Conservation (phyloP, 2,113 vertebrate genomes). For the Oenanthe oenanthe region DNA sequence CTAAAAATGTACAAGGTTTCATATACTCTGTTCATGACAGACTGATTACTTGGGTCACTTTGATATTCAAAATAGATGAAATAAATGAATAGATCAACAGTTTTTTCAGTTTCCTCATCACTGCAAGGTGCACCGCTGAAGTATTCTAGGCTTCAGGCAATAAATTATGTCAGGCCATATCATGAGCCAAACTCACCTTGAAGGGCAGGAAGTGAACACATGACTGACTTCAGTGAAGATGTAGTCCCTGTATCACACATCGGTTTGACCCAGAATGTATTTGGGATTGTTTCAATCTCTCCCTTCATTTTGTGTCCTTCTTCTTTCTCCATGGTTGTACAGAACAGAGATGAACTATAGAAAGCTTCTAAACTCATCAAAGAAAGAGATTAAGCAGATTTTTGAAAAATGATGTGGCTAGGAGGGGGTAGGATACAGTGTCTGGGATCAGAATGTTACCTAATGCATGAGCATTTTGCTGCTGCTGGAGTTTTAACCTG, state of each 20-base stretch:
- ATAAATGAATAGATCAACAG: not conserved
- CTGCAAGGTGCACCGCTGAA: not conserved
- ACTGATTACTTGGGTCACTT: not conserved
- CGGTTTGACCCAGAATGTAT: rapidly evolving
- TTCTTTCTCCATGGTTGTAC: not conserved
- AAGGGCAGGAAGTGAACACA: not conserved
- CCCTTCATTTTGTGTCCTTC: not conserved
- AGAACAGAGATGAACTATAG: not conserved
- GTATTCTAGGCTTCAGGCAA: not conserved
- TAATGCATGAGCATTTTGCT: not conserved
- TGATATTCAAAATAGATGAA: not conserved
- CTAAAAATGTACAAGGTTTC: not conserved
- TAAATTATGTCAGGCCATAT: not conserved
- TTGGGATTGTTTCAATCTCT: not conserved
- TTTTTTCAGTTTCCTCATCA: not conserved
- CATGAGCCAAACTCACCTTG: not conserved
- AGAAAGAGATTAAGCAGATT: not conserved
- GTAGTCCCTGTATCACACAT: not conserved
- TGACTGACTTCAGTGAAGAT: not conserved
- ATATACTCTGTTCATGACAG: not conserved
- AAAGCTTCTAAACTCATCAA: not conserved
- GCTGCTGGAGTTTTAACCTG: not conserved
- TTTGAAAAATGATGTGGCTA: not conserved
- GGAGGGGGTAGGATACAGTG: not conserved
- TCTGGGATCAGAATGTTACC: not conserved